Base-by-base conservation (phyloP, 2,888 invertebrate species). In the Pterobdella sp. region DNA sequence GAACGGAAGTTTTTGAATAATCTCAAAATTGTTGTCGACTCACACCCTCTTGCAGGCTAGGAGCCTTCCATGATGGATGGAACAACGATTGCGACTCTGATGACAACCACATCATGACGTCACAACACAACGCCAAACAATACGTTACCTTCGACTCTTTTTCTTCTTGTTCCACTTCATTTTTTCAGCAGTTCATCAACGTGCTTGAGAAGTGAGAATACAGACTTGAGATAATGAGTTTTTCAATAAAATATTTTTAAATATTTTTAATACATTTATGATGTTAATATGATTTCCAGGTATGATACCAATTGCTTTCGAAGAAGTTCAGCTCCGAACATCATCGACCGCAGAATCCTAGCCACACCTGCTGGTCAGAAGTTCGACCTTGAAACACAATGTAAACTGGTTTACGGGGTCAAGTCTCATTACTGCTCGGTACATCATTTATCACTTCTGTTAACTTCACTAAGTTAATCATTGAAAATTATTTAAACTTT, bases 341-440 rank as follows among this genome's bases (percentile, higher is more conserved):
- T 22, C 60, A 56, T n/a, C 4, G 60, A 56, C 60, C n/a, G n/a
- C 14, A 4, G 60, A 4, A 22, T 56, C 60, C n/a, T 56, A 7
- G n/a, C 14, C 60, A 56, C 60, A 14, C 60, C 60, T 26, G 60
- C 60, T 3, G 60, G 60, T 26, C 60, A 56, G n/a, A 56, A 14
- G 60, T 56, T 56, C 60, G n/a, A 56, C 10, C 60, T 56, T n/a
- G 26, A 56, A 3, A 22, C 4, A n/a, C 60, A 56, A 56, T 56
- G 60, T 56, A 22, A 56, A 56, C 4, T 56, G 14, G 60, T 56
- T 22, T 56, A 56, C 60, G 60, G 60, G 26, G 60, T 56, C 60
- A n/a, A 56, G 14, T 56, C 60, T 22, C 26, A 14, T 26, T 22
- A 56, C n/a, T 56, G 60, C 60, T 56, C 60, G 7, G 60, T 56